Conservation (phyloP, 2,797 vertebrate species). For the Thalassophryne amazonica region DNA sequence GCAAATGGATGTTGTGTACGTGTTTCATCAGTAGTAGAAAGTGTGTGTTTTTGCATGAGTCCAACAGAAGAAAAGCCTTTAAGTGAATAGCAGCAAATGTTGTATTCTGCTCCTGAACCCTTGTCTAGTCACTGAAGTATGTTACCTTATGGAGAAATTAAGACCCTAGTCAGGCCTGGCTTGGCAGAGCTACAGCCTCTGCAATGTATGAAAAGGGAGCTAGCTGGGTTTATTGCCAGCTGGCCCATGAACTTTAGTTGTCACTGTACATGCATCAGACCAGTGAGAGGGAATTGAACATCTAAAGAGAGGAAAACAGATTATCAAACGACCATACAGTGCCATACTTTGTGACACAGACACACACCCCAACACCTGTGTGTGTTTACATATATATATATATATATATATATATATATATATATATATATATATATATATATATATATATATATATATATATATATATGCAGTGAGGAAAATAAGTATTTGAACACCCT, state of each 20-base stretch:
- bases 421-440: no score
- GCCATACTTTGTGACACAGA: no score
- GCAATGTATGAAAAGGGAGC: slow-evolving; percentile 67
- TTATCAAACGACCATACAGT: slow-evolving; percentile 18
- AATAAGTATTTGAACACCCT: no score
- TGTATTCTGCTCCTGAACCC: slow-evolving; percentile 11
- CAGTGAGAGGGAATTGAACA: slow-evolving; percentile 36
- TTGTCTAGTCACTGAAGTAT: slow-evolving; percentile 39
- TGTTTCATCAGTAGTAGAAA: slow-evolving; percentile 1
- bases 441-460: no score
- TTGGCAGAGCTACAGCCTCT: slow-evolving; percentile 51
- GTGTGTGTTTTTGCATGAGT: neutral
- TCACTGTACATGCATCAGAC: slow-evolving; percentile 50
- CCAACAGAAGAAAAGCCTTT: neutral
- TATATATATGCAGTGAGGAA: no score
- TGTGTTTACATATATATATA: no score
- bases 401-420: no score
- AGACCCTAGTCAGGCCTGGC: slow-evolving; percentile 38
- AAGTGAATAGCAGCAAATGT: slow-evolving; percentile 2
- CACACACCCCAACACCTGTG: no score
- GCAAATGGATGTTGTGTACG: neutral
- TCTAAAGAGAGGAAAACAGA: slow-evolving; percentile 44
- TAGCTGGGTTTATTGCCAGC: slow-evolving; percentile 57
- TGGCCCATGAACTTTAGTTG: slow-evolving; percentile 43
- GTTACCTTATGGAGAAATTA: slow-evolving; percentile 51